A percentile compares a stretch with the other conserved stretches of the same genome.
These are phyloP conservation scores for Antheraea yamamai DNA, from an alignment of 2,888 invertebrate genomes.

Conservation along the genomic window DNA sequence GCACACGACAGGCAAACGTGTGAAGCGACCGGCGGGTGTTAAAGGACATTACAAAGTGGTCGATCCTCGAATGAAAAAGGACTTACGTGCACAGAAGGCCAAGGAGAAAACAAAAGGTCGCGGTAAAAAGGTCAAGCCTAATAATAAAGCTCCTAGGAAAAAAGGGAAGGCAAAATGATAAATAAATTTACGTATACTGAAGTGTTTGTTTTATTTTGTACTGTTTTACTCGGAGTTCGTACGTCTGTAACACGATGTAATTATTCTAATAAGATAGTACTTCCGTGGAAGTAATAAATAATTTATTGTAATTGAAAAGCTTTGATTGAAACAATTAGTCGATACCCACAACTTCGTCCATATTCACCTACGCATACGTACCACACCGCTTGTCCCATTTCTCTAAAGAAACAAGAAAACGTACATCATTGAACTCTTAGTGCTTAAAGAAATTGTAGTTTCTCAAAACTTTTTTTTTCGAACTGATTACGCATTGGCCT, in stretches of 20 bases:
- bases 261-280: neutral
- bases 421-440: no score
- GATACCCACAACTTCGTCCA: no score
- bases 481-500: no score
- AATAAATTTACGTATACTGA: constrained; percentile 24
- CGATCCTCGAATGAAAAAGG: constrained; percentile 98
- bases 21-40: constrained; percentile 91
- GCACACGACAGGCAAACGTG: constrained; percentile 88
- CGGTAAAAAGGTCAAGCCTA: constrained; percentile 59
- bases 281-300: neutral
- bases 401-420: no score
- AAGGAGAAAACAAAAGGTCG: constrained; percentile 83
- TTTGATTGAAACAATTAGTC: no score
- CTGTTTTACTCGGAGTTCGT: neutral
- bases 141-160: constrained; percentile 48
- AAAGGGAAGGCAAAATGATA: constrained; percentile 62
- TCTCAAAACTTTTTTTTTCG: no score
- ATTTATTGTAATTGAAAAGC: no score
- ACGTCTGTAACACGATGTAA: neutral
- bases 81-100: constrained; percentile 86
- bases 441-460: no score
- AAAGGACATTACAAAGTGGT: constrained; percentile 97
- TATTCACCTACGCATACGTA: no score
- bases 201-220: neutral
- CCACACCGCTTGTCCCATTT: no score